Base-by-base conservation (phyloP, 2,113 vertebrate genomes). In the Dipodomys merriami region DNA sequence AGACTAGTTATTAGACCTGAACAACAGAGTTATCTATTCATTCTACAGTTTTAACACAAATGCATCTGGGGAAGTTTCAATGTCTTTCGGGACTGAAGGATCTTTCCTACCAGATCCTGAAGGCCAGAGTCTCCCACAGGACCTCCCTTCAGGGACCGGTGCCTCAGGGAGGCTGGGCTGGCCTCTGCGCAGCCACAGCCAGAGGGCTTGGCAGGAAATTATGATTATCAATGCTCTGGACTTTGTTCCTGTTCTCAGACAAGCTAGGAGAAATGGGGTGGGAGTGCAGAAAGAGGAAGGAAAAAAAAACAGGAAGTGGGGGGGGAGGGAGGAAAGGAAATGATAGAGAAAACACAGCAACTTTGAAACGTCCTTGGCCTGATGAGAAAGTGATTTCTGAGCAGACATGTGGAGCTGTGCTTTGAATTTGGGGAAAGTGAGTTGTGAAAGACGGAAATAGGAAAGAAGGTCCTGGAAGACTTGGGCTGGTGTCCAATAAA, bases 221-320 rank as follows among this genome's bases (percentile, higher is more conserved):
- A 71, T 12, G 88, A 90, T 88, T 39, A 91, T 95, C 91, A 94
- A 85, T 11, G 49, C 84, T 81, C 25, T 7, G n/a, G 5, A 74
- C 91, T 91, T 83, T 94, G 93, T 97, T 96, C 93, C 94, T 86
- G 90, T 95, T 94, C 92, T 91, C 88, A 84, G 83, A 93, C 91
- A 64, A 3, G 84, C 85, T 82, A 77, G 90, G 77, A 94, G 90
- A 83, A 93, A 79, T 57, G 46, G 83, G 87, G 88, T 49, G 82
- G 83, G 95, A 95, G 94, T 33, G 90, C 91, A 86, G 93, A 96
- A 96, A 96, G 90, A 93, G 96, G 96, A 96, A 96, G 95, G 95
- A 90, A 96, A 64, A 49, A 60, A 86, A 96, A 97, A 95, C 96
- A 96, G 96, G 96, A 97, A 97, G 96, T 93, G 82, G 8, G 15